phyloP scores from a whole-genome alignment of 2,113 vertebrate species.

The Toxotes chatareus region DNA sequence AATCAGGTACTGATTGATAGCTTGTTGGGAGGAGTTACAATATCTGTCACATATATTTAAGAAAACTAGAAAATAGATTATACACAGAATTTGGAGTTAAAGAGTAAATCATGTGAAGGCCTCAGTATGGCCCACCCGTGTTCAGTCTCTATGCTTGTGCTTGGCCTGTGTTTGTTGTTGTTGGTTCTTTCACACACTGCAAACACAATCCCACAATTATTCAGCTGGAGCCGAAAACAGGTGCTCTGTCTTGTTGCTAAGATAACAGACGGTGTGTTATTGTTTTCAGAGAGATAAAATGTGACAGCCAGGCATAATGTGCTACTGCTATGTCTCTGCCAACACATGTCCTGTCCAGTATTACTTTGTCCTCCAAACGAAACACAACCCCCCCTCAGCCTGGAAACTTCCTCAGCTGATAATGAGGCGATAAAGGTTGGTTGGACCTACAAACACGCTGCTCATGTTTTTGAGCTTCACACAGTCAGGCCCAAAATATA shows the following conservation, averaged over 20 bases:
- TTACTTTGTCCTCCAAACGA: constrained; percentile 52
- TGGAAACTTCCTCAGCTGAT: constrained; percentile 75
- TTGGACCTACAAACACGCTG: constrained; percentile 24
- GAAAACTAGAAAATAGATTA: neutral
- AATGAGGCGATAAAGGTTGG: constrained; percentile 57
- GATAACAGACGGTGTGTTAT: constrained; percentile 40
- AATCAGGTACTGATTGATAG: neutral
- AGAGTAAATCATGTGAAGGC: neutral
- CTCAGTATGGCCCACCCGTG: neutral
- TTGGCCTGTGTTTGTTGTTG: constrained; percentile 6
- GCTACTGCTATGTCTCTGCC: constrained; percentile 37
- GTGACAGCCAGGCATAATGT: constrained; percentile 32
- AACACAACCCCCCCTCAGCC: constrained; percentile 45
- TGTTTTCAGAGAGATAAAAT: constrained; percentile 69
- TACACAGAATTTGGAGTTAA: neutral
- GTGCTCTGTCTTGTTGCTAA: constrained; percentile 29
- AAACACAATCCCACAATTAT: neutral
- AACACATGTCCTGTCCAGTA: constrained; percentile 60
- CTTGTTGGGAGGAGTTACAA: neutral
- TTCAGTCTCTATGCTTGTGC: neutral
- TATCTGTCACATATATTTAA: neutral
- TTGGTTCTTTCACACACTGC: constrained; percentile 22
- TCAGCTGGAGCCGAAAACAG: constrained; percentile 5
- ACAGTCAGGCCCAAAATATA: constrained; percentile 30
- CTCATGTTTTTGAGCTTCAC: constrained; percentile 46